Base-by-base conservation (phyloP, 2,888 invertebrate genomes). In the Branchipolynoe longqiensis region DNA sequence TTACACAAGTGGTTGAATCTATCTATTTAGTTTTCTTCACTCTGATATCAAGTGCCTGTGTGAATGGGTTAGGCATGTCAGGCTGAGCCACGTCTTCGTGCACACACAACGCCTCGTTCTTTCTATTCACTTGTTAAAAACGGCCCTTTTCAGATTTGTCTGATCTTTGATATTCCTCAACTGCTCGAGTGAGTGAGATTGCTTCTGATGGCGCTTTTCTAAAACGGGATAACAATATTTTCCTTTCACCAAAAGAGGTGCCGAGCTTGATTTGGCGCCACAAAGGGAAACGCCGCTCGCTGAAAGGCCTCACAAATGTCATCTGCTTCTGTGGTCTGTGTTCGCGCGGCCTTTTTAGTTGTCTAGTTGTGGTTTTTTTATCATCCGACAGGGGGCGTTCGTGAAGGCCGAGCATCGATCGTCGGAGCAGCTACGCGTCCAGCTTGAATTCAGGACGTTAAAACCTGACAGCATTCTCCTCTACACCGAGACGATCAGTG, bases 401-500 rank as follows among this genome's bases (percentile, higher is more conserved):
- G 69, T 74, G 59, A 83, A 83, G 41, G 56, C 86, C n/a, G 85
- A 85, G 38, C 84, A 82, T 41, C 38, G 25, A 31, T 36, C 73
- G 0, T 54, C 83, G 0, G 69, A 83, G n/a, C 28, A 28, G 25
- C 83, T 87, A 0, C 31, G 33, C 0, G 69, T 87, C 3, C 56
- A 83, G n/a, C 78, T 86, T 22, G 74, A 87, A 69, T 87, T 87
- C 54, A 33, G 87, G 31, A 86, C 87, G 18, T 69, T 85, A 2
- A 86, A 86, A 41, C 38, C 41, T 0, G 83, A 87, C 58, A 82
- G 54, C 18, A 48, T 87, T 18, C 41, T 87, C n/a, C 14, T 83
- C 48, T 85, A 87, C 48, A 64, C 85, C 0, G 85, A 85, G 41
- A 69, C 86, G 0, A n/a, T 18, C n/a, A 85, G 82, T 59, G 62